Conservation (phyloP, 2,888 invertebrate species). For the Alloscopus bannaensis region DNA sequence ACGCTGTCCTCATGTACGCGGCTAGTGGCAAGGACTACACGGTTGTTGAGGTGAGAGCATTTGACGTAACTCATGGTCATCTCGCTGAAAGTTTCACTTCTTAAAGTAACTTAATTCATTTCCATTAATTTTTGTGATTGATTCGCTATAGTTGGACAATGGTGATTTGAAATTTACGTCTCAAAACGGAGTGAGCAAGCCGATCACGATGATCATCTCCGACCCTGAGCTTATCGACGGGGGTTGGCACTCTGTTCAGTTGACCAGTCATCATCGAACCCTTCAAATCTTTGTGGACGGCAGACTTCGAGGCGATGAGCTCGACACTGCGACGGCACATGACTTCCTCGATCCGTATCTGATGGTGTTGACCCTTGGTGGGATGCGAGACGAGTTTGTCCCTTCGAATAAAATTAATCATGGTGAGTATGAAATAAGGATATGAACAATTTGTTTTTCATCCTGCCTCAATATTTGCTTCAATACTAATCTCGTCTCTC, state of each 20-base stretch:
- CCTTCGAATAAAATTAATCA: conserved; percentile 68
- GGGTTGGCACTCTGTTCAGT: conserved; percentile 90
- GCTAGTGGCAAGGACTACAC: conserved; percentile 92
- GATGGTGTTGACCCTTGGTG: conserved; percentile 87
- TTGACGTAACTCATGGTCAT: background rate
- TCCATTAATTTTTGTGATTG: conserved; percentile 10
- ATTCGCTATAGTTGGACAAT: conserved; percentile 79
- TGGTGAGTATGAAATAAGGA: conserved; percentile 62
- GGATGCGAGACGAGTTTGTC: conserved; percentile 78
- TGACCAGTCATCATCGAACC: conserved; percentile 80
- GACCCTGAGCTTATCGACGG: conserved; percentile 83
- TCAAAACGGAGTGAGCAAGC: conserved; percentile 81
- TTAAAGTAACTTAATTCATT: conserved; percentile 22
- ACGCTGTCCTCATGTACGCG: conserved; percentile 90
- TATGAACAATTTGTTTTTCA: conserved; percentile 22
- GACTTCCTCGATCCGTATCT: conserved; percentile 95
- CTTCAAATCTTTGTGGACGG: conserved; percentile 85
- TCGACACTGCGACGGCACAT: conserved; percentile 90
- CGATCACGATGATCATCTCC: conserved; percentile 88
- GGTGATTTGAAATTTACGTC: conserved; percentile 89
- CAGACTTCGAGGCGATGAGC: conserved; percentile 85
- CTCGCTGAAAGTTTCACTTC: background rate
- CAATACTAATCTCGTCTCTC: conserved; percentile 16
- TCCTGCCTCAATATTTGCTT: background rate
- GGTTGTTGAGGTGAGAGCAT: conserved; percentile 81